A percentile compares a stretch with the other conserved stretches of the same genome.
Evolutionary conservation across 2,113 vertebrate species (phyloP).

Genomic region (Egretta garzetta): DNA sequence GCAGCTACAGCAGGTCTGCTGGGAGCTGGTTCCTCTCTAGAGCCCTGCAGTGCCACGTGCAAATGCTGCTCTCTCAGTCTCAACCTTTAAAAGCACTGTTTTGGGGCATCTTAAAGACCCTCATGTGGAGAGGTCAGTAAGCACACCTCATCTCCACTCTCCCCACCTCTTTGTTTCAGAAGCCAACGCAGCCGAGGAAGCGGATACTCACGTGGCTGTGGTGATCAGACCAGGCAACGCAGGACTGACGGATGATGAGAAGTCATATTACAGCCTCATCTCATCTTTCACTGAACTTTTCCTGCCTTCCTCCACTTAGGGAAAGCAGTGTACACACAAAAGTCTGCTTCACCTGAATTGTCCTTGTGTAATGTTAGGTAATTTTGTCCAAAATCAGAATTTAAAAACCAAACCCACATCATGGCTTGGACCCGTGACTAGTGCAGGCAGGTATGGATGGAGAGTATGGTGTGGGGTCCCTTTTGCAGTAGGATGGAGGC

Average conservation of each 20-base stretch:
- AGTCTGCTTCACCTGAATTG: background rate
- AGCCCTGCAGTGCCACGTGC: accelerated
- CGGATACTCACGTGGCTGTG: conserved; percentile 85
- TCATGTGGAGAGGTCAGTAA: background rate
- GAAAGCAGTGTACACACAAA: background rate
- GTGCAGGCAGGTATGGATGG: background rate
- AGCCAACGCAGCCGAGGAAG: conserved; percentile 90
- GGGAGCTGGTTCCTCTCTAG: background rate
- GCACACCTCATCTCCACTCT: conserved; percentile 47
- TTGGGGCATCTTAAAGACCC: background rate
- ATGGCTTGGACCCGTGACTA: background rate
- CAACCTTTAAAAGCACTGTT: background rate
- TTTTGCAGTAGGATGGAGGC: background rate
- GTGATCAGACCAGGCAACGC: conserved; percentile 92
- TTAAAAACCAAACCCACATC: background rate
- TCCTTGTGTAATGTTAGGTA: conserved; percentile 30
- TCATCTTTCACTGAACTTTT: conserved; percentile 88
- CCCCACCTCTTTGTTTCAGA: conserved; percentile 75
- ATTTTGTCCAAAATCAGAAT: conserved; percentile 46
- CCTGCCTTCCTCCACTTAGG: conserved; percentile 78
- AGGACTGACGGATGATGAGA: conserved; percentile 92
- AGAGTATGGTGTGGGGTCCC: background rate
- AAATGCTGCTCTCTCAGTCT: accelerated
- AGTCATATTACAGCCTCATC: conserved; percentile 84
- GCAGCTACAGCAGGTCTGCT: background rate